These are phyloP conservation scores for Crioceris asparagi DNA, from an alignment of 2,888 invertebrate genomes.

Conservation along the genomic window DNA sequence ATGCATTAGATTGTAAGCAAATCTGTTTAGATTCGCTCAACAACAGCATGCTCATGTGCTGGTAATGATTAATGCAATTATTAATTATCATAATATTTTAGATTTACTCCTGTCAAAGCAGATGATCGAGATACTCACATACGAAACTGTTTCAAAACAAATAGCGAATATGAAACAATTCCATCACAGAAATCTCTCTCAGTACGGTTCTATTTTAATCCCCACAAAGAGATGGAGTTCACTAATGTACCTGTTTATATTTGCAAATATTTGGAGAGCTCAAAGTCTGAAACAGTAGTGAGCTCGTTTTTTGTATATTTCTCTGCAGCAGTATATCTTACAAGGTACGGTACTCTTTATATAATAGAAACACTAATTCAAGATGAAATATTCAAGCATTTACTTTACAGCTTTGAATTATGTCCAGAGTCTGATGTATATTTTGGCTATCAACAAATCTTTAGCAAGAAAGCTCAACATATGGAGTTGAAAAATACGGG, in stretches of 20 bases:
- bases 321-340: conserved; percentile 28
- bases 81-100: no score
- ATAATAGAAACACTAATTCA: no score
- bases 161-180: conserved; percentile 12
- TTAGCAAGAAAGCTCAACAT: conserved; percentile 41
- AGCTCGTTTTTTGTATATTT: conserved; percentile 24
- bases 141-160: conserved; percentile 18
- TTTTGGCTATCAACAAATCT: conserved; percentile 48
- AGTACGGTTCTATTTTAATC: conserved; percentile 22
- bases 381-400: conserved; percentile 10
- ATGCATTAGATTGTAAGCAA: no score
- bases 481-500: conserved; percentile 50
- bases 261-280: conserved; percentile 26
- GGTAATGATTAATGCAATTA: no score
- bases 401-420: conserved; percentile 43
- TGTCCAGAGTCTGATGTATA: conserved; percentile 47
- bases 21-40: no score
- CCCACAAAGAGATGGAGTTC: conserved; percentile 24
- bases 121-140: no score
- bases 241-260: conserved; percentile 26
- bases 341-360: conserved; percentile 23
- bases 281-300: conserved; percentile 22
- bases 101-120: no score
- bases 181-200: conserved; percentile 17
- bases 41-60: no score